Evolutionary conservation across 2,888 invertebrate genomes (phyloP).

Genomic region (Cerceris rybyensis): DNA sequence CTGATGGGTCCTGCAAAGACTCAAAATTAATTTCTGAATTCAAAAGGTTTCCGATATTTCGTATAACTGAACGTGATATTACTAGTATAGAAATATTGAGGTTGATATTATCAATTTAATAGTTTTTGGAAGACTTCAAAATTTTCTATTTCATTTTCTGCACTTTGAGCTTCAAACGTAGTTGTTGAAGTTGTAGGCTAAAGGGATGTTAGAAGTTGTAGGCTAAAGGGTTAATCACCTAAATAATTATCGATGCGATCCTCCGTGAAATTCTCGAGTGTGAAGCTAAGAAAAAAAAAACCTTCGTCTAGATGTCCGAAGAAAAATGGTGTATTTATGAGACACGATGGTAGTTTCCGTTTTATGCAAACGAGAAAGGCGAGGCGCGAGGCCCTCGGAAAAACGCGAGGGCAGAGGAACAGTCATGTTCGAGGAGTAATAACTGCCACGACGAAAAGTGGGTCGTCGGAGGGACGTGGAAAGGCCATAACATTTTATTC

Average conservation of each 20-base stretch:
- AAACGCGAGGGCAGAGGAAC: not conserved
- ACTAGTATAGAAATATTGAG: too few species aligned
- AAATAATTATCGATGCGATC: conserved; percentile 8
- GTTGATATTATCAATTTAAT: too few species aligned
- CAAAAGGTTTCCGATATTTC: too few species aligned
- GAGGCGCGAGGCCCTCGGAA: conserved; percentile 15
- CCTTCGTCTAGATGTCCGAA: conserved; percentile 8
- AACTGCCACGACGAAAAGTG: conserved; percentile 44
- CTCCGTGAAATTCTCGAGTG: not conserved
- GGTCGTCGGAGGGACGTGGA: conserved; percentile 40
- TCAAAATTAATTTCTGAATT: too few species aligned
- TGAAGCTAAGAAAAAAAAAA: not conserved
- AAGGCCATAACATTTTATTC: conserved; percentile 59
- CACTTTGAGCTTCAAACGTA: too few species aligned
- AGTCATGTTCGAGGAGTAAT: conserved; percentile 25
- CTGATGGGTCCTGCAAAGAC: too few species aligned
- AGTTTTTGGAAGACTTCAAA: too few species aligned
- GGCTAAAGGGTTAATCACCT: too few species aligned
- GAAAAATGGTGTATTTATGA: conserved; percentile 47
- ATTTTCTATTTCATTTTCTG: too few species aligned
- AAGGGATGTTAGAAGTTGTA: too few species aligned
- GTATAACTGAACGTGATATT: too few species aligned
- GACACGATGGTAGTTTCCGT: conserved; percentile 34
- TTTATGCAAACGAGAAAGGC: conserved; percentile 34
- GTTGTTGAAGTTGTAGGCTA: too few species aligned